Conservation (phyloP, 2,888 invertebrate species). For the Pachymerium ferrugineum region DNA sequence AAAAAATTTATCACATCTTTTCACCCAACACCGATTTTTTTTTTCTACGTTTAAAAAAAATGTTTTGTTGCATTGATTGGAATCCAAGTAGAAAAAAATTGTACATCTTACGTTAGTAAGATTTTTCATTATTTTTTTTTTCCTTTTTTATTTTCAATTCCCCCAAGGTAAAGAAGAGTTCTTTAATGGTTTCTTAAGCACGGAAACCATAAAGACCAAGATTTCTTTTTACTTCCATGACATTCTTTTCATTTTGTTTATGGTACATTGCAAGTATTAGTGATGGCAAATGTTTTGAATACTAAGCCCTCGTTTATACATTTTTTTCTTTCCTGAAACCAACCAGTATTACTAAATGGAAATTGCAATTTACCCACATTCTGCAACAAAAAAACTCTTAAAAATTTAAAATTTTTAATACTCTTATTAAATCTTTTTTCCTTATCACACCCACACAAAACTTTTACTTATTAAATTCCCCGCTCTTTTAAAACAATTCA, state of each 20-base stretch:
- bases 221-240: not conserved
- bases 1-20: no score
- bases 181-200: slow-evolving; percentile 21
- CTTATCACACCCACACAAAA: no score
- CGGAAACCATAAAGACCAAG: not conserved
- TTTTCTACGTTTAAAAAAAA: no score
- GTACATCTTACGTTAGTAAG: not conserved
- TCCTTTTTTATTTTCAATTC: not conserved
- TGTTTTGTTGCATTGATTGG: not conserved
- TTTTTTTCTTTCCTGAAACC: not conserved
- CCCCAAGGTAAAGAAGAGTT: not conserved
- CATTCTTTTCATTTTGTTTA: slow-evolving; percentile 19
- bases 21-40: no score
- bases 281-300: not conserved
- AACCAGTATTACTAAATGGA: not conserved
- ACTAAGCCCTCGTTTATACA: not conserved
- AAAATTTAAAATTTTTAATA: not conserved
- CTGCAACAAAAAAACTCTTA: not conserved
- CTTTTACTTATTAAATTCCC: no score
- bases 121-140: not conserved
- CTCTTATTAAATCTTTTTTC: not conserved
- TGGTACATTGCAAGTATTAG: not conserved
- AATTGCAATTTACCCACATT: not conserved
- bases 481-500: no score
- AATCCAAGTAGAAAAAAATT: not conserved